Evolutionary conservation across 2,113 vertebrate genomes (phyloP), one percentile per base, ranked within the genome.

Genomic region (Speoplatyrhinus poulsoni): DNA sequence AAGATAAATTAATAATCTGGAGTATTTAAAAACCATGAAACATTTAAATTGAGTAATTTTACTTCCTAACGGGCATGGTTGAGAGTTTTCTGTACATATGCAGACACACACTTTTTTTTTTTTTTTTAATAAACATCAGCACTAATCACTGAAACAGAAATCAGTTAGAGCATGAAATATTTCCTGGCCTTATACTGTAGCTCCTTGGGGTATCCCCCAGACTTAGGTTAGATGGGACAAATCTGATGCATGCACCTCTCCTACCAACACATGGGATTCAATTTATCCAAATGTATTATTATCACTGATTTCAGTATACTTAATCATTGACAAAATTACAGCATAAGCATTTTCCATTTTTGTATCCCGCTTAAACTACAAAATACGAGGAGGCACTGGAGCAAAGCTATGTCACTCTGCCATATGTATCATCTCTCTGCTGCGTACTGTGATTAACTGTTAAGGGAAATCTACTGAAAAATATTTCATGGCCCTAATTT

Each of bases 31-130:
- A 89, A 77, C 89, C 90, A 90, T 93, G 88, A 92, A 92, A 90
- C 88, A 90, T 93, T 91, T 91, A 91, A 93, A 91, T 92, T 76
- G 82, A 90, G 87, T 92, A 88, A 92, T 92, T 91, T 90, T 79
- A 84, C 87, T 84, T 91, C 89, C 90, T 91, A 83, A 89, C 90
- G 92, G 91, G 90, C 86, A 92, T 74, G 62, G 72, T 84, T 79
- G 81, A 83, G 83, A 79, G 77, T 80, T 87, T 82, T 55, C 67
- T 75, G 72, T 81, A 87, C 83, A 79, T 87, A 83, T 87, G 80
- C 88, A 89, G 72, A 84, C 79, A 87, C 82, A 81, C 77, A 84
- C 62, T n/a, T n/a, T n/a, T n/a, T n/a, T n/a, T 77, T 87, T 83
- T 87, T 54, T 47, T 15, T 47, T 73, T 82, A 84, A 89, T 87